phyloP scores from a whole-genome alignment of 2,888 invertebrate genomes.

The Agrypnus murinus region DNA sequence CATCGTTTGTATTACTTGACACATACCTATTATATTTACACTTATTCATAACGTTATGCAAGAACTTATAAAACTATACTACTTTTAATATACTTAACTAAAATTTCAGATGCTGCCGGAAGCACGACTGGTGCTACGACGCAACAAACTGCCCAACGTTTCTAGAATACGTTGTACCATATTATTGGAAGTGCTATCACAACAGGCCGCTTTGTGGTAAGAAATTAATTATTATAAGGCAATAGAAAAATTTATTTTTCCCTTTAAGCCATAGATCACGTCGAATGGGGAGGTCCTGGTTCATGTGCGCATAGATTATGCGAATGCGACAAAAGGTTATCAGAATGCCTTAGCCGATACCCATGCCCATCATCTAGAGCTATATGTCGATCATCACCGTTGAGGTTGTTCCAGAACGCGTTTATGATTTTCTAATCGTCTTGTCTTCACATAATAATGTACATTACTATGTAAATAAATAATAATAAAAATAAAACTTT shows the following conservation, averaged over 20 bases:
- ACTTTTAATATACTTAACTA: too few relatives aligned
- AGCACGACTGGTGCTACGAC: conserved; percentile 91
- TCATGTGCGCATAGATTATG: conserved; percentile 87
- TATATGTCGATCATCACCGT: conserved; percentile 82
- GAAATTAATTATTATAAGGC: not conserved
- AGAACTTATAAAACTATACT: too few relatives aligned
- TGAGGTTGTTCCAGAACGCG: conserved; percentile 83
- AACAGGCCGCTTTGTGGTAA: conserved; percentile 86
- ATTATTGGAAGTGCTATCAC: conserved; percentile 89
- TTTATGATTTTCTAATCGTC: conserved; percentile 73
- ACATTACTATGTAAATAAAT: too few relatives aligned
- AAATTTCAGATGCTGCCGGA: conserved; percentile 82
- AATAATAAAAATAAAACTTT: too few relatives aligned
- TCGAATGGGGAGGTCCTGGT: conserved; percentile 75
- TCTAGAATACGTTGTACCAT: conserved; percentile 89
- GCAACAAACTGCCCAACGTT: conserved; percentile 85
- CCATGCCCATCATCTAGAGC: conserved; percentile 83
- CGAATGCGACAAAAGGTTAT: conserved; percentile 87
- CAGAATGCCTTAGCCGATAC: conserved; percentile 85
- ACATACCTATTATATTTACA: too few relatives aligned
- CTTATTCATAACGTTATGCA: too few relatives aligned
- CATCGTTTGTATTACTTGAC: too few relatives aligned
- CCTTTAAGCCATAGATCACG: conserved; percentile 74
- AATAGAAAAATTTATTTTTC: not conserved
- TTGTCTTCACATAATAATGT: too few relatives aligned